Percentiles rank a stretch among this genome's conserved stretches.
phyloP scores from a whole-genome alignment of 2,888 invertebrate genomes.

The Busseola fusca region DNA sequence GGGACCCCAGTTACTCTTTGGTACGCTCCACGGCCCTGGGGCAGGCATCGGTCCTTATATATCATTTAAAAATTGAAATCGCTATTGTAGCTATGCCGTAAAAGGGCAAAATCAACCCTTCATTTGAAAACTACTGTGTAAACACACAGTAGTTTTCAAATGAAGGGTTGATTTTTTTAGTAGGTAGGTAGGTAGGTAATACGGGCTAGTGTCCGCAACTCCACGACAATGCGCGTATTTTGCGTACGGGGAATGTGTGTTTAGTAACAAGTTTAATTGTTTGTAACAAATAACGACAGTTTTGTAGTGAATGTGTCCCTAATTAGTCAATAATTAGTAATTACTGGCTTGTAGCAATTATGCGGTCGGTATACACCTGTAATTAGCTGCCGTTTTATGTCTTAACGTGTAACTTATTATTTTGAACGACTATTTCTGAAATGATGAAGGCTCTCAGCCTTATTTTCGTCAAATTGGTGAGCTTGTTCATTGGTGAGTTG shows the following conservation, averaged over 20 bases:
- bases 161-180: no score
- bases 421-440: neutral
- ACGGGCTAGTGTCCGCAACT: no score
- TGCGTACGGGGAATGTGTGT: no score
- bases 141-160: no score
- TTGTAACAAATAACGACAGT: constrained; percentile 6
- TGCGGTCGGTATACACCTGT: constrained; percentile 2
- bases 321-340: constrained; percentile 15
- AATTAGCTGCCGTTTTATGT: neutral
- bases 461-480: constrained; percentile 14
- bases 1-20: no score
- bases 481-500: constrained; percentile 33
- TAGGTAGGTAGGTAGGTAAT: no score
- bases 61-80: neutral
- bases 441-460: constrained; percentile 15
- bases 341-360: constrained; percentile 34
- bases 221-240: no score
- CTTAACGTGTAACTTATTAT: neutral
- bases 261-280: neutral
- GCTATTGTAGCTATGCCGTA: neutral
- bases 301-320: neutral
- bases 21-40: no score
- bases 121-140: neutral
- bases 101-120: neutral
- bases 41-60: no score